These are phyloP conservation scores for Seriola quinqueradiata DNA, from an alignment of 2,113 vertebrate genomes.

Conservation along the genomic window DNA sequence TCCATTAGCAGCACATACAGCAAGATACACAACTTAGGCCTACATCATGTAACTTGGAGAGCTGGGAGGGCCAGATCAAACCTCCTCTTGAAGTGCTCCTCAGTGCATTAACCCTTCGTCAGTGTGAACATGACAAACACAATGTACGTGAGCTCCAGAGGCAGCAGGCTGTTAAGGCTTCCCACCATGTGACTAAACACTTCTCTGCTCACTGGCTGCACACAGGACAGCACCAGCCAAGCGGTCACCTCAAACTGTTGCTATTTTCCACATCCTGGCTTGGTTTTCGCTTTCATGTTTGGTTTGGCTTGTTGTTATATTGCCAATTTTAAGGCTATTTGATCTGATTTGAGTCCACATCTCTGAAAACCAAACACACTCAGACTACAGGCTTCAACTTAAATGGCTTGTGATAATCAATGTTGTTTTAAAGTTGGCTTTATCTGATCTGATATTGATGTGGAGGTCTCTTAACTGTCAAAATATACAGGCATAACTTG, in stretches of 20 bases:
- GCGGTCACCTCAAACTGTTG: slow-evolving; percentile 32
- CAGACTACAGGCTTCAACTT: neutral
- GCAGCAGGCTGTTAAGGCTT: slow-evolving; percentile 57
- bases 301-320: slow-evolving; percentile 50
- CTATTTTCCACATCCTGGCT: slow-evolving; percentile 49
- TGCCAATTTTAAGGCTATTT: slow-evolving; percentile 34
- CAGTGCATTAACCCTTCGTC: slow-evolving; percentile 52
- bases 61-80: slow-evolving; percentile 24
- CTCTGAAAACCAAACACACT: slow-evolving; percentile 42
- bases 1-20: slow-evolving; percentile 36
- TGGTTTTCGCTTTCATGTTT: slow-evolving; percentile 56
- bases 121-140: slow-evolving; percentile 46
- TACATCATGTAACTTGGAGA: neutral
- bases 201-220: slow-evolving; percentile 1
- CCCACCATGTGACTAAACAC: slow-evolving; percentile 47
- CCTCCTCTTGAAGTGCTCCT: slow-evolving; percentile 36
- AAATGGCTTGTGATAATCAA: slow-evolving; percentile 20
- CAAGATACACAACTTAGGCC: neutral
- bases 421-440: slow-evolving; percentile 21
- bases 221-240: slow-evolving; percentile 24
- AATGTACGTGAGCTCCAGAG: slow-evolving; percentile 38
- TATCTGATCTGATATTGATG: slow-evolving; percentile 48
- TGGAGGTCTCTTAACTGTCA: slow-evolving; percentile 20
- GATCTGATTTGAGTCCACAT: slow-evolving; percentile 31
- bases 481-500: slow-evolving; percentile 7